A percentile compares a stretch with the other conserved stretches of the same genome.
Evolutionary conservation across 2,888 invertebrate genomes (phyloP).

Genomic region (Autographa pulchrina): DNA sequence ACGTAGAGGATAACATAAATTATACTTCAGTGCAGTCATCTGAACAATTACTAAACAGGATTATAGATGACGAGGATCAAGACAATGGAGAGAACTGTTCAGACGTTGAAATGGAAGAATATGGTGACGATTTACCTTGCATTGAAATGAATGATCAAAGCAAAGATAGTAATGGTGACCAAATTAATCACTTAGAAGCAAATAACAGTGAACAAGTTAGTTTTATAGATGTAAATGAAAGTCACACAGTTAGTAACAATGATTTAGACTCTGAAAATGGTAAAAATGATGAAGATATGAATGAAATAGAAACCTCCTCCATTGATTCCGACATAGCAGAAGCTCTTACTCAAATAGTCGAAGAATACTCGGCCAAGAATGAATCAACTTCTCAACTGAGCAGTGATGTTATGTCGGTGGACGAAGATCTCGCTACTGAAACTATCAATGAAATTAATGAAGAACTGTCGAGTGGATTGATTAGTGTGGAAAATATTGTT

Average conservation of each 20-base stretch:
- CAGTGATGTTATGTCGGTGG: conserved; percentile 65
- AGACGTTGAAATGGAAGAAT: conserved; percentile 48
- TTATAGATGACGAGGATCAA: conserved; percentile 55
- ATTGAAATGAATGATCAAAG: conserved; percentile 14
- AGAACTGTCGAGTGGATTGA: conserved; percentile 60
- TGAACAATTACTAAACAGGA: conserved; percentile 68
- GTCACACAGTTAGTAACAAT: conserved; percentile 12
- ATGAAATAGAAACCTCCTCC: conserved; percentile 42
- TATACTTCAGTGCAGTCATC: conserved; percentile 66
- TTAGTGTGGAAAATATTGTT: conserved; percentile 65
- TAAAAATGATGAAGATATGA: conserved; percentile 11
- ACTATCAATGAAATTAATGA: conserved; percentile 77
- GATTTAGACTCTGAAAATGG: conserved; percentile 11
- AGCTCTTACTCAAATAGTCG: conserved; percentile 80
- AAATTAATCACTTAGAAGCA: not conserved
- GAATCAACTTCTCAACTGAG: conserved; percentile 47
- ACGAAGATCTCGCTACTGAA: conserved; percentile 75
- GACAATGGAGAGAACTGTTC: not conserved
- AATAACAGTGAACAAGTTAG: not conserved
- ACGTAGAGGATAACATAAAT: conserved; percentile 35
- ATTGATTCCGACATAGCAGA: conserved; percentile 73
- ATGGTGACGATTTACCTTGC: conserved; percentile 14
- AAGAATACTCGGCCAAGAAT: conserved; percentile 66
- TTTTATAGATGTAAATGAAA: conserved; percentile 6
- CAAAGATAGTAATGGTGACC: conserved; percentile 4